A percentile compares a stretch with the other conserved stretches of the same genome.
Conservation (phyloP, 2,888 invertebrate genomes). For the Amiota communis region DNA sequence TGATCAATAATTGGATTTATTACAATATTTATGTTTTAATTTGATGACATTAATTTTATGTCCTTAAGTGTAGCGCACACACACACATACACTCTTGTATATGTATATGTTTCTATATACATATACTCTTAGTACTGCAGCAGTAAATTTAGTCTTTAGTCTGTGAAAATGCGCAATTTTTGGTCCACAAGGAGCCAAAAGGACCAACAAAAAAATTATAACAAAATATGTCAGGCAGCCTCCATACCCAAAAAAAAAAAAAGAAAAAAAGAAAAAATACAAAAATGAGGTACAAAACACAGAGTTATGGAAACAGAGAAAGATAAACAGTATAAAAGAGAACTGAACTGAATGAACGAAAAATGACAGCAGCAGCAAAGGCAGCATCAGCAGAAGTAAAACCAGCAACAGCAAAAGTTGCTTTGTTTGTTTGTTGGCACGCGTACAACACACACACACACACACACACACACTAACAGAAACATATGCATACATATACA, state of each 20-base stretch:
- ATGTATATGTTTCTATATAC: neutral
- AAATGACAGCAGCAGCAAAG: conserved; percentile 8
- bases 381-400: neutral
- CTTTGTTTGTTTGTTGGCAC: conserved; percentile 56
- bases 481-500: conserved; percentile 31
- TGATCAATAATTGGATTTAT: too few species aligned
- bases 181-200: conserved; percentile 37
- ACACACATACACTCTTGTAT: neutral
- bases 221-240: conserved; percentile 18
- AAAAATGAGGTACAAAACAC: conserved; percentile 61
- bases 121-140: conserved; percentile 25
- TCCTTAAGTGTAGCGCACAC: conserved; percentile 45
- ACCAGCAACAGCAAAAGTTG: conserved; percentile 54
- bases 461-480: conserved; percentile 7
- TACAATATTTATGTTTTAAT: neutral
- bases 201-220: too few species aligned
- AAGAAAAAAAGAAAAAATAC: too few species aligned
- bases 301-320: conserved; percentile 34
- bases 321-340: conserved; percentile 18
- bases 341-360: conserved; percentile 16
- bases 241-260: conserved; percentile 2
- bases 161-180: conserved; percentile 32
- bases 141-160: neutral
- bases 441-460: conserved; percentile 41
- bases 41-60: conserved; percentile 42